A percentile compares a stretch with the other conserved stretches of the same genome.
phyloP scores from a whole-genome alignment of 30 jellyfish, hydroid and myxozoan species.

The Mastigias papua region DNA sequence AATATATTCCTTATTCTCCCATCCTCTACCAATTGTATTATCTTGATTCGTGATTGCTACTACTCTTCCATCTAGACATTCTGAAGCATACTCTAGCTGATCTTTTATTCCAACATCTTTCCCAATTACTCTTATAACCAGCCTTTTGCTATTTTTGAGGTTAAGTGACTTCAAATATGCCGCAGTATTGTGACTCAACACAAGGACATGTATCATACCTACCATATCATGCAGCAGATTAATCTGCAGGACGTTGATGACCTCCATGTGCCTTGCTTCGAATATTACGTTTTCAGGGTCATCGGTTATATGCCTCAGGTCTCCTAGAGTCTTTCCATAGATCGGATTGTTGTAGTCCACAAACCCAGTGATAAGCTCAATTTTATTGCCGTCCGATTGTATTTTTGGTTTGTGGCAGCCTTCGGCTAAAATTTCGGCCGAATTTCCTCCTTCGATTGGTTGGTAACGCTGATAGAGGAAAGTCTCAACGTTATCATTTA shows the following conservation, averaged over 20 bases:
- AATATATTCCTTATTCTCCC: not conserved
- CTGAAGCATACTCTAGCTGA: constrained; percentile 20
- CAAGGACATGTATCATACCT: constrained; percentile 21
- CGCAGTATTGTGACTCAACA: constrained; percentile 17
- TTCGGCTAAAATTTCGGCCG: not conserved
- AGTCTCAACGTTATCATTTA: not conserved
- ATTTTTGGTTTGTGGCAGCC: not conserved
- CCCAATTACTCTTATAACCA: constrained; percentile 8
- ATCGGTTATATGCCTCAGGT: not conserved
- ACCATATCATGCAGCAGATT: constrained; percentile 9
- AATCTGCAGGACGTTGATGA: constrained; percentile 11
- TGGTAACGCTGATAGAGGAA: not conserved
- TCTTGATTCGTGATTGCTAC: constrained; percentile 43
- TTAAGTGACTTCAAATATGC: constrained; percentile 14
- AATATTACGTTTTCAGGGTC: not conserved
- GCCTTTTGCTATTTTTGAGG: constrained; percentile 10
- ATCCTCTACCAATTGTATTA: constrained; percentile 29
- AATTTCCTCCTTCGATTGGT: not conserved
- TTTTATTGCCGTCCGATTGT: not conserved
- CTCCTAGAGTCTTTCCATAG: constrained; percentile 18
- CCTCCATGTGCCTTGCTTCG: constrained; percentile 40
- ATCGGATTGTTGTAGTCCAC: not conserved
- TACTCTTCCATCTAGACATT: not conserved
- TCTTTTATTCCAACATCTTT: constrained; percentile 23
- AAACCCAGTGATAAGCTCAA: constrained; percentile 14